Evolutionary conservation across 2,888 invertebrate genomes (phyloP).

Genomic region (Patella ulyssiponensis): DNA sequence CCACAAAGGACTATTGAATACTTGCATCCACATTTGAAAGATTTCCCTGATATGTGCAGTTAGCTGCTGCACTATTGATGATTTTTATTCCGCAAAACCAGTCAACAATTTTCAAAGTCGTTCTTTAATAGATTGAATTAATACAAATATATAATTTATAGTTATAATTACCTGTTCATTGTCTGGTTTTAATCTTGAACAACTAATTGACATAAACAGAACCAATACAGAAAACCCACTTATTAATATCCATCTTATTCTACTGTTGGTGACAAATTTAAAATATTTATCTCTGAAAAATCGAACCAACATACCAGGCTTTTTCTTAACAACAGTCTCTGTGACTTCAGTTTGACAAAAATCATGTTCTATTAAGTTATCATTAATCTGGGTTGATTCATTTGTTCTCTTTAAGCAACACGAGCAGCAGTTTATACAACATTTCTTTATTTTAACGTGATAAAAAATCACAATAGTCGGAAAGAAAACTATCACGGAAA

Average conservation of each 20-base stretch:
- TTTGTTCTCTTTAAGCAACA: background rate
- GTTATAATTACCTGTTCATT: conserved; percentile 56
- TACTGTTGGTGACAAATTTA: conserved; percentile 51
- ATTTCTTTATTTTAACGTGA: conserved; percentile 47
- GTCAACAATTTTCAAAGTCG: too few species aligned
- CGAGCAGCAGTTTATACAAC: conserved; percentile 12
- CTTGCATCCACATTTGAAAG: too few species aligned
- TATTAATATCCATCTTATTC: conserved; percentile 51
- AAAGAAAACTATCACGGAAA: conserved; percentile 56
- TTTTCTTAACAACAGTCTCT: background rate
- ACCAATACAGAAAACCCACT: conserved; percentile 38
- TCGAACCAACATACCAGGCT: conserved; percentile 44
- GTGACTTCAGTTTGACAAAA: too few species aligned
- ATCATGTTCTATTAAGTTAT: too few species aligned
- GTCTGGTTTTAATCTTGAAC: conserved; percentile 52
- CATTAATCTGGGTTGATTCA: too few species aligned
- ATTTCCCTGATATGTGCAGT: too few species aligned
- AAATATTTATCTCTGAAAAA: conserved; percentile 57
- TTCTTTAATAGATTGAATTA: too few species aligned
- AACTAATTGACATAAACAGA: conserved; percentile 46
- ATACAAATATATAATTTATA: too few species aligned
- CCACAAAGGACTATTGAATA: too few species aligned
- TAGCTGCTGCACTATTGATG: too few species aligned
- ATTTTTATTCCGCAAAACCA: too few species aligned
- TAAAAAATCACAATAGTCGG: conserved; percentile 51